phyloP scores from a whole-genome alignment of 1,140 invertebrate species.

The Penaeus indicus region DNA sequence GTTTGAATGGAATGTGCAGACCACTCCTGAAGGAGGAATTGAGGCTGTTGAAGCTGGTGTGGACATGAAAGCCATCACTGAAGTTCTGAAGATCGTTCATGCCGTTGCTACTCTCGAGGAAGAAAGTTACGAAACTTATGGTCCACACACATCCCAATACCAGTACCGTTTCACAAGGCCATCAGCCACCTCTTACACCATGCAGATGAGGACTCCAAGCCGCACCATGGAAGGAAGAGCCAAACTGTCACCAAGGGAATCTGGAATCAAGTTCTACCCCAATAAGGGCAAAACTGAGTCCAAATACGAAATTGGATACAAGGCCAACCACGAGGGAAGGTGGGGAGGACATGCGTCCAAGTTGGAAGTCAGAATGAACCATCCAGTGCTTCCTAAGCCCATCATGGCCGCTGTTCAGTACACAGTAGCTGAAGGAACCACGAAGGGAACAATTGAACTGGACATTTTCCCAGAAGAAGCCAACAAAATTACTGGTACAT shows the following conservation, averaged over 20 bases:
- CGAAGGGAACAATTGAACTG: slow-evolving; percentile 29
- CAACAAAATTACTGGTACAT: slow-evolving; percentile 33
- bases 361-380: slow-evolving; percentile 25
- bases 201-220: neutral
- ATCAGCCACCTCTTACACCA: neutral
- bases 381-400: slow-evolving; percentile 37
- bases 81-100: no score
- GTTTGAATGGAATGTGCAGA: no score
- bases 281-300: slow-evolving; percentile 32
- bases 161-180: neutral
- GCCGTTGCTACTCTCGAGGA: no score
- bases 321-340: neutral
- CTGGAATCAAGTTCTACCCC: slow-evolving; percentile 8
- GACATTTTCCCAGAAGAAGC: slow-evolving; percentile 44
- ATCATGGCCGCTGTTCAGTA: slow-evolving; percentile 1
- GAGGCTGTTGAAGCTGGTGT: no score
- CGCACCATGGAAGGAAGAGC: slow-evolving; percentile 8
- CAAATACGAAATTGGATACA: slow-evolving; percentile 28
- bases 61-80: no score
- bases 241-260: neutral
- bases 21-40: no score
- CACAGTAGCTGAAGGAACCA: neutral
- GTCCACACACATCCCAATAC: no score
- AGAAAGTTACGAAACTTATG: no score
- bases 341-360: neutral